phyloP scores from a whole-genome alignment of 64 coral and sea anemone species.

The Montipora efflorescens region DNA sequence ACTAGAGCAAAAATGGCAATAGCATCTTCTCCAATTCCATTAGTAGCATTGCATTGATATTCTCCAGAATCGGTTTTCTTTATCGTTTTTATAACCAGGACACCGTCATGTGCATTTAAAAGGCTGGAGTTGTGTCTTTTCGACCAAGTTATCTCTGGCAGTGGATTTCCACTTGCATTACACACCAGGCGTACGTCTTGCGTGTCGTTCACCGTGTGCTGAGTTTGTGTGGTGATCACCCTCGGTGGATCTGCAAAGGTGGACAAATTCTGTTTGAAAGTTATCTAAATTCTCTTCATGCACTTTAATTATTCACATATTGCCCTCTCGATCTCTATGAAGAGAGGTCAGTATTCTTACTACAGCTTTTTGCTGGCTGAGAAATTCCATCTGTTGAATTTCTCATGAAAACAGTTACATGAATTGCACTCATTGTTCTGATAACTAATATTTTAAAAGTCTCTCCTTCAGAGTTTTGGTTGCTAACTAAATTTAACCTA shows the following conservation, averaged over 20 bases:
- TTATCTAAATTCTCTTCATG: too few species aligned
- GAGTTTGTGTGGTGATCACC: background rate
- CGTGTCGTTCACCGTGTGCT: background rate
- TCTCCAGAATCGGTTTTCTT: conserved; percentile 32
- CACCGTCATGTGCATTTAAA: background rate
- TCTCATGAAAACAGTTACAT: too few species aligned
- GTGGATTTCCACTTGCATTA: conserved; percentile 43
- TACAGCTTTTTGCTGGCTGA: too few species aligned
- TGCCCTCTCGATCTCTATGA: too few species aligned
- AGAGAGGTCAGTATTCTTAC: too few species aligned
- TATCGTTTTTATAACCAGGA: background rate
- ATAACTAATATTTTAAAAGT: too few species aligned
- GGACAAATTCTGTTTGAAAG: too few species aligned
- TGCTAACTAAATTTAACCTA: background rate
- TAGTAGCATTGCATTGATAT: conserved; percentile 34
- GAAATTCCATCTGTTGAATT: too few species aligned
- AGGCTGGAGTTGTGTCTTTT: background rate
- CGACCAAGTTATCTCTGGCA: conserved; percentile 16
- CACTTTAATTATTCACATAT: too few species aligned
- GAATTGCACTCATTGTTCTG: too few species aligned
- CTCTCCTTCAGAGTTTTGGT: too few species aligned
- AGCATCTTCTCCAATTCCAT: conserved; percentile 16
- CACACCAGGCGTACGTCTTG: background rate
- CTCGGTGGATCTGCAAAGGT: background rate
- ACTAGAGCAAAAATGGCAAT: background rate